Base-by-base conservation (phyloP, 2,888 invertebrate genomes). In the Pterostichus madidus region DNA sequence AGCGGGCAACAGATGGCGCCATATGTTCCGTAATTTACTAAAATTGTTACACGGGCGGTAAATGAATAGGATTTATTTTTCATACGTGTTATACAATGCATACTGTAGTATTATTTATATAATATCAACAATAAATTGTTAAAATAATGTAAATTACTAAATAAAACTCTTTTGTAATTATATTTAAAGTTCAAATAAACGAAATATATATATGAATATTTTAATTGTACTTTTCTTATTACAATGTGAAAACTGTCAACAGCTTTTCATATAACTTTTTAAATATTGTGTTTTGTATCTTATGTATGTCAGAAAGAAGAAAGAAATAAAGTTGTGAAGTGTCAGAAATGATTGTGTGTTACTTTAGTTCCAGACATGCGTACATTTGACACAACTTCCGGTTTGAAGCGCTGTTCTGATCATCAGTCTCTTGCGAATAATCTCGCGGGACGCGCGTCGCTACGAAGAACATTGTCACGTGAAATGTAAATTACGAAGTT, bases 351-450 rank as follows among this genome's bases (percentile, higher is more conserved):
- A 49, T 71, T 71, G 31, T 71, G 46, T 71, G 44, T 80, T 13
- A 52, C 68, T 49, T 56, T 59, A 15, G 24, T 39, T 81, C 10
- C 49, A 35, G 83, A 68, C 83, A 83, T 83, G 83, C 83, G 83
- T 77, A 77, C 46, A 52, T 83, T 76, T 68, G 68, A 52, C 83
- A 77, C 49, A 83, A 83, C 77, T 83, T 83, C 77, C 77, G 76
- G 77, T 68, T 77, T 68, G 77, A 44, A 76, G 77, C 64, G 52
- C 83, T 53, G 77, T 64, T 76, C 75, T 61, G 82, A 77, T 52
- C 83, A 83, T 83, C 83, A 83, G 83, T 83, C 76, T 68, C 68
- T 83, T 64, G 77, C 68, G 77, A 83, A 83, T 83, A 64, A 64
- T 83, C 83, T 83, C 64, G 83, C 83, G 68, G 83, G 77, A 83